Base-by-base conservation (phyloP, 2,113 vertebrate species). In the Ursus arctos region DNA sequence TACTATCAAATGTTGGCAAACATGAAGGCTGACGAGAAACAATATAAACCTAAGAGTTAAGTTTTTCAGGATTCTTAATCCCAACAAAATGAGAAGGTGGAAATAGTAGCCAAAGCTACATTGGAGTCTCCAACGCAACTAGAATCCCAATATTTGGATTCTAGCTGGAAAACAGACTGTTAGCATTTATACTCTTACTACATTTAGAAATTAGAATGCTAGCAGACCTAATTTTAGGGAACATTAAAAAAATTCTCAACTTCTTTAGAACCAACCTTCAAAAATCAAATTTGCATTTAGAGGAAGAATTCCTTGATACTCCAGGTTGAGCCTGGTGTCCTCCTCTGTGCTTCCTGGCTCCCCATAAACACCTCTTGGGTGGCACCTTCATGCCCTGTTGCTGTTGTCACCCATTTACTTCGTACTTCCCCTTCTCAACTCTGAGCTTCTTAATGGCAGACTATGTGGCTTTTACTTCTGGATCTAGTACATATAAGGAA, bases 151-250 rank as follows among this genome's bases (percentile, higher is more conserved):
- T 87, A 76, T 91, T 36, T 55, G 69, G 89, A 67, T 86, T 53
- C 22, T 14, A 55, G 36, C 63, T 91, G 53, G 65, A 97, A 93
- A 94, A 61, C 4, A 88, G 57, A 95, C 92, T 86, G 51, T 67
- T 65, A 67, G 59, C 65, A 89, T 93, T 95, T 93, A 91, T 6
- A 79, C 4, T 95, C 12, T 76, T 72, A 26, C 55, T 83, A 87
- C 55, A 95, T 80, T 96, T 93, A 65, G 43, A 79, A 88, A 84
- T 97, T 67, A 91, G n/a, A 96, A 91, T 36, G 88, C 43, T 72
- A 84, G 43, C n/a, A 84, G 74, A 72, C 7, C 63, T 89, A 69
- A 69, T 69, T 93, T 33, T 53, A 71, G 51, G 67, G 31, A 85
- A 79, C 28, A 85, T 71, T 84, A n/a, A 43, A 31, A 71, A 61